phyloP scores from a whole-genome alignment of 1,140 invertebrate species.

The Gonatopus flavifemur region DNA sequence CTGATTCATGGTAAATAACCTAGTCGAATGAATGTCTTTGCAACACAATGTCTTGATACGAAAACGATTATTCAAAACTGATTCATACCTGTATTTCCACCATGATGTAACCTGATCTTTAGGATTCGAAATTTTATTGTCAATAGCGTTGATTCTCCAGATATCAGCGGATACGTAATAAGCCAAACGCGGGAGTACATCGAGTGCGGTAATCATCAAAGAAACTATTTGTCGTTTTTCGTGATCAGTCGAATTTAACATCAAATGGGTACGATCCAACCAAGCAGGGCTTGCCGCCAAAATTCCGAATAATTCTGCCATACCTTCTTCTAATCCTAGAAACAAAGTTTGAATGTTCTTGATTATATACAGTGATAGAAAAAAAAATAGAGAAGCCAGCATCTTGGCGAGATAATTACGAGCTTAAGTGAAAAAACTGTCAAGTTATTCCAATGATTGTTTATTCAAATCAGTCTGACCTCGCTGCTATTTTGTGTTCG shows the following conservation, averaged over 20 bases:
- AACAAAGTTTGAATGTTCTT: conserved; percentile 7
- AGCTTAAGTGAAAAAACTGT: too few species aligned
- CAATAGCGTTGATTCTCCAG: conserved; percentile 63
- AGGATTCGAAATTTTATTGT: conserved; percentile 46
- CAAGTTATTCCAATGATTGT: too few species aligned
- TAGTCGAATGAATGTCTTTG: too few species aligned
- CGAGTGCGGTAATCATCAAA: conserved; percentile 43
- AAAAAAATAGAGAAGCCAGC: too few species aligned
- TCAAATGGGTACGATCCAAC: conserved; percentile 30
- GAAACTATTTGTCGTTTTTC: conserved; percentile 37
- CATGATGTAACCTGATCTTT: conserved; percentile 39
- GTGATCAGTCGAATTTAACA: conserved; percentile 24
- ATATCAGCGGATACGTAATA: conserved; percentile 64
- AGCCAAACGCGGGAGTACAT: conserved; percentile 53
- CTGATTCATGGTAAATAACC: too few species aligned
- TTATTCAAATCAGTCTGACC: too few species aligned
- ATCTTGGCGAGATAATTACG: too few species aligned
- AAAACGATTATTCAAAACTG: not conserved
- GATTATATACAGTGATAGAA: too few species aligned
- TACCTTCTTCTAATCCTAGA: conserved; percentile 40
- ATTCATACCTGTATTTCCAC: conserved; percentile 56
- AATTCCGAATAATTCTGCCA: conserved; percentile 44
- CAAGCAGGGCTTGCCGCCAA: conserved; percentile 43
- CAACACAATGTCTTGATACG: too few species aligned
- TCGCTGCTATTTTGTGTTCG: too few species aligned